phyloP scores from a whole-genome alignment of 2,113 vertebrate genomes.

The Parus major region DNA sequence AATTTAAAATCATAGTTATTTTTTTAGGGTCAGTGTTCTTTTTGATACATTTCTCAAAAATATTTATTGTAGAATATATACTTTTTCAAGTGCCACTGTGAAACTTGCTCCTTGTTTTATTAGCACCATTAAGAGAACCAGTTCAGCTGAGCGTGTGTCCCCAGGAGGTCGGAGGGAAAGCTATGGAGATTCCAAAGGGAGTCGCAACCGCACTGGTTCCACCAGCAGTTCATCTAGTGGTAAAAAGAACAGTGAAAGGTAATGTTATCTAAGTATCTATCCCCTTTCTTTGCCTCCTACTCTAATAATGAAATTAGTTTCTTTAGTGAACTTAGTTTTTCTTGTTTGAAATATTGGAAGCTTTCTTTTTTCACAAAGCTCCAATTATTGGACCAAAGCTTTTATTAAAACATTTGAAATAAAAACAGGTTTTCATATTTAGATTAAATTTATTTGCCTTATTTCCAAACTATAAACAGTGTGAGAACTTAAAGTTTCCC shows the following conservation, averaged over 20 bases:
- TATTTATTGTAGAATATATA: not conserved
- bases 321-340: not conserved
- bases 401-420: not conserved
- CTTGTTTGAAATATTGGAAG: not conserved
- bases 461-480: not conserved
- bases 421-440: not conserved
- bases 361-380: not conserved
- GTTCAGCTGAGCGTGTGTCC: slow-evolving; percentile 90
- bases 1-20: fast-evolving
- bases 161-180: slow-evolving; percentile 87
- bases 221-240: slow-evolving; percentile 93
- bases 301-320: not conserved
- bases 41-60: not conserved
- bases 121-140: slow-evolving; percentile 93
- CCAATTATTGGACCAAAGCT: not conserved
- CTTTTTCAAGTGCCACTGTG: not conserved
- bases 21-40: not conserved
- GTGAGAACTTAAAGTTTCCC: not conserved
- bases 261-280: not conserved
- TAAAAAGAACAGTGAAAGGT: slow-evolving; percentile 95
- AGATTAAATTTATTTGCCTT: not conserved
- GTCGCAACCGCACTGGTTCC: slow-evolving; percentile 89
- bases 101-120: not conserved
- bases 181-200: slow-evolving; percentile 85
- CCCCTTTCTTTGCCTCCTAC: not conserved